Evolutionary conservation across 2,797 vertebrate species (phyloP).

Genomic region (Psittacula echo): DNA sequence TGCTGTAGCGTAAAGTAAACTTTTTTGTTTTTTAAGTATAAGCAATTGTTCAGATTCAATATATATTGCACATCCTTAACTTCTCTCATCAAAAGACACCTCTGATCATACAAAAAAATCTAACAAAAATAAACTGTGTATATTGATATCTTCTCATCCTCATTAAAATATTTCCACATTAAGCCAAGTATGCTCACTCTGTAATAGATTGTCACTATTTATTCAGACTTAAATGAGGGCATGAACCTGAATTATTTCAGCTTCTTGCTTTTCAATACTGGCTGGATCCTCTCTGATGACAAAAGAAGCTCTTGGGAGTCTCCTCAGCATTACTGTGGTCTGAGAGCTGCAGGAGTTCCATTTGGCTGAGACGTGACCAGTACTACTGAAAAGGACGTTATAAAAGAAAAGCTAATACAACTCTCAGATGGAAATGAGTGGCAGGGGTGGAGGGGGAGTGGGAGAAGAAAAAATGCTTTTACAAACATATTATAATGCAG

Average conservation of each 20-base stretch:
- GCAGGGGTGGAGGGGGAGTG: background rate
- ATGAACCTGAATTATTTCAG: background rate
- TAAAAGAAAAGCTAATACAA: slow-evolving; percentile 21
- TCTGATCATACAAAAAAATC: background rate
- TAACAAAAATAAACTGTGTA: background rate
- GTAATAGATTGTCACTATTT: background rate
- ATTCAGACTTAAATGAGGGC: background rate
- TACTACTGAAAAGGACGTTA: background rate
- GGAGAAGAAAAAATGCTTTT: background rate
- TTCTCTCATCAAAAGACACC: background rate
- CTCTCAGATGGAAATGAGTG: background rate
- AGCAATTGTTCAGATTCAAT: background rate
- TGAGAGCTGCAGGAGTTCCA: background rate
- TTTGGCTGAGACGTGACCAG: background rate
- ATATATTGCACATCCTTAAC: background rate
- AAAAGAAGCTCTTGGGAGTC: background rate
- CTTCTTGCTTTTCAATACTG: background rate
- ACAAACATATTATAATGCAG: background rate
- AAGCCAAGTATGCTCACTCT: background rate
- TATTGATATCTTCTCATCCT: background rate
- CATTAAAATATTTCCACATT: background rate
- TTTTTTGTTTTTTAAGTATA: background rate
- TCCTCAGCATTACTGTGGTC: background rate
- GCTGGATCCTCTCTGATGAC: background rate
- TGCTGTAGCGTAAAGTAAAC: background rate